A percentile compares a stretch with the other conserved stretches of the same genome.
Conservation (phyloP, 2,888 invertebrate species). For the Microctonus hyperodae region DNA sequence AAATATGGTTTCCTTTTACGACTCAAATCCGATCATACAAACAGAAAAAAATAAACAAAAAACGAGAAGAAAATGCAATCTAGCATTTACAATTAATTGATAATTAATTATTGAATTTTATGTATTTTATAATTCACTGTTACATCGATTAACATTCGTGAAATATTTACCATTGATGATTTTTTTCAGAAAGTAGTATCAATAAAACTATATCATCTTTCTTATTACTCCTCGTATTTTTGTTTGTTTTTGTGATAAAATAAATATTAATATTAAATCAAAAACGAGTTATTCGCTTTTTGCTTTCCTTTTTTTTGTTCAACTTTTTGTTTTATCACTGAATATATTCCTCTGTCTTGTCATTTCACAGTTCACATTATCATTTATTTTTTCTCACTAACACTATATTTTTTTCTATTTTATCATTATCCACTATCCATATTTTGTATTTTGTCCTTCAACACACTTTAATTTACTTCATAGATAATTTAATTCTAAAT, state of each 20-base stretch:
- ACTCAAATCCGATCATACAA: no score
- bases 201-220: slow-evolving; percentile 26
- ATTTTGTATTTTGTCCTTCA: slow-evolving; percentile 4
- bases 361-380: neutral
- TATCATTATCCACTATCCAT: neutral
- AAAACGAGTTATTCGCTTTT: slow-evolving; percentile 47
- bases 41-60: slow-evolving; percentile 44
- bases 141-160: neutral
- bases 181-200: no score
- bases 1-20: no score
- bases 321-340: slow-evolving; percentile 46
- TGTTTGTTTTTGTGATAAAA: slow-evolving; percentile 59
- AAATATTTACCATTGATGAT: slow-evolving; percentile 41
- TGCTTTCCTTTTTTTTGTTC: slow-evolving; percentile 44
- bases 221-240: slow-evolving; percentile 32
- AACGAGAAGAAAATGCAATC: slow-evolving; percentile 21
- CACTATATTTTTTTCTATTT: neutral
- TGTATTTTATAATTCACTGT: neutral
- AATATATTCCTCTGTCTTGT: slow-evolving; percentile 41
- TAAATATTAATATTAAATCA: slow-evolving; percentile 63
- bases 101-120: neutral
- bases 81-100: neutral
- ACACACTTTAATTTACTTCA: slow-evolving; percentile 32
- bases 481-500: slow-evolving; percentile 48
- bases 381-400: neutral